Conservation (phyloP, 35 echinoderm and acorn worm genomes). For the Holothuria glaberrima region DNA sequence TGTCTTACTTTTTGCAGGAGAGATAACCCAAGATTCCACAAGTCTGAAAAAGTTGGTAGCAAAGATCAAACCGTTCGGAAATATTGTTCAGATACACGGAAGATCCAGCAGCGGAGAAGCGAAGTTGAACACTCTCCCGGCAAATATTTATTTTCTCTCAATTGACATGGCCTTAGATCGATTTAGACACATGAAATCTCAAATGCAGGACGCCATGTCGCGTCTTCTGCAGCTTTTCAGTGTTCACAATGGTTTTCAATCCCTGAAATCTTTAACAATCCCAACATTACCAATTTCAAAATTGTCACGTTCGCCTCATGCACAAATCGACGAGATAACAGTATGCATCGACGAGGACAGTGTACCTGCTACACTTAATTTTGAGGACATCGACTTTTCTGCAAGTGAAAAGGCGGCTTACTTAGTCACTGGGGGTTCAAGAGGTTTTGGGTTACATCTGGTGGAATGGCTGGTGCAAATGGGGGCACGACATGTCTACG, state of each 20-base stretch:
- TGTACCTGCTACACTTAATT: slow-evolving; percentile 87
- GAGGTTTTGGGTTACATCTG: slow-evolving; percentile 83
- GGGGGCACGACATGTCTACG: slow-evolving; percentile 83
- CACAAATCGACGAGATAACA: slow-evolving; percentile 75
- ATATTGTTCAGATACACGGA: slow-evolving; percentile 90
- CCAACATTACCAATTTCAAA: slow-evolving; percentile 95
- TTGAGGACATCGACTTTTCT: slow-evolving; percentile 87
- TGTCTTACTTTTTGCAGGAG: slow-evolving; percentile 92
- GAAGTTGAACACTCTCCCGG: slow-evolving; percentile 70
- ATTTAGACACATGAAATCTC: slow-evolving; percentile 82
- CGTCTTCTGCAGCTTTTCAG: slow-evolving; percentile 91
- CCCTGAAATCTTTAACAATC: slow-evolving; percentile 85
- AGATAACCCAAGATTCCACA: slow-evolving; percentile 79
- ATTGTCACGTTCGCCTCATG: slow-evolving; percentile 80
- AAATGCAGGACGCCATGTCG: slow-evolving; percentile 89
- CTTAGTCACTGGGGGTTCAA: slow-evolving; percentile 93
- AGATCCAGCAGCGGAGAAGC: slow-evolving; percentile 63
- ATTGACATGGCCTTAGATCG: slow-evolving; percentile 92
- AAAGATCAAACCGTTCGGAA: slow-evolving; percentile 87
- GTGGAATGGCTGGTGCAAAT: slow-evolving; percentile 91
- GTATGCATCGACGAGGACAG: slow-evolving; percentile 89
- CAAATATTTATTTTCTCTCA: slow-evolving; percentile 88
- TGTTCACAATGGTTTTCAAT: slow-evolving; percentile 94
- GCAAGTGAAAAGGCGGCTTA: slow-evolving; percentile 82
- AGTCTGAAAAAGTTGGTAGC: slow-evolving; percentile 79